Conservation (phyloP, 2,113 vertebrate species). For the Clarias magur region DNA sequence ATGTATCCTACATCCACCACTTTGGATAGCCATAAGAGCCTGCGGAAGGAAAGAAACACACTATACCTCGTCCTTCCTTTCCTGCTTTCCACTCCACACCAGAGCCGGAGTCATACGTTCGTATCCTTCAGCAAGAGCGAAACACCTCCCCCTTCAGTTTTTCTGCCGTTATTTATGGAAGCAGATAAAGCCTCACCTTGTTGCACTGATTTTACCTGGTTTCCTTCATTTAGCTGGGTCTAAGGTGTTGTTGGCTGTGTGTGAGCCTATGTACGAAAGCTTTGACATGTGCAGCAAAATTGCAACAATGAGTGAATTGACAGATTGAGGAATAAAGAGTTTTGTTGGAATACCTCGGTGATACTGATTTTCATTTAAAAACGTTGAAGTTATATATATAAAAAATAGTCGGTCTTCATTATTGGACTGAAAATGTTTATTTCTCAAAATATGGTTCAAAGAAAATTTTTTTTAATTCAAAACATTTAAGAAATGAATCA, state of each 20-base stretch:
- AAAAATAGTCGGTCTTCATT: neutral
- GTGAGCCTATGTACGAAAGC: constrained; percentile 58
- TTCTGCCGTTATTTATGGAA: constrained; percentile 72
- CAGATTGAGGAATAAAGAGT: constrained; percentile 59
- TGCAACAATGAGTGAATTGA: constrained; percentile 53
- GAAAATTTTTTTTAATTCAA: neutral
- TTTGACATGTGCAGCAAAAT: constrained; percentile 42
- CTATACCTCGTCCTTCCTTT: constrained; percentile 36
- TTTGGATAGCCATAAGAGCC: constrained; percentile 13
- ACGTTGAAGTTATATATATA: too few relatives aligned
- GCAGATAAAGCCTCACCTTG: constrained; percentile 58
- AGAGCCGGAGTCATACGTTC: constrained; percentile 17
- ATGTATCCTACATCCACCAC: neutral
- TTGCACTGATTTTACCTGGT: constrained; percentile 63
- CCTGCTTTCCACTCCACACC: neutral
- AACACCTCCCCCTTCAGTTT: constrained; percentile 41
- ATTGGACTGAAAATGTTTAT: constrained; percentile 2
- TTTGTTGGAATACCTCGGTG: constrained; percentile 50
- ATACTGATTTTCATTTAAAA: constrained; percentile 35
- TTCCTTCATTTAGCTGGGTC: constrained; percentile 21
- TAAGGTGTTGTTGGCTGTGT: constrained; percentile 44
- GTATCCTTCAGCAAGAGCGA: neutral
- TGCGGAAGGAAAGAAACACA: constrained; percentile 1
- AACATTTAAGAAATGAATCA: constrained; percentile 47
- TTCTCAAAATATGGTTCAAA: constrained; percentile 49